Evolutionary conservation across 2,797 vertebrate species (phyloP).

Genomic region (Protosalanx chinensis): DNA sequence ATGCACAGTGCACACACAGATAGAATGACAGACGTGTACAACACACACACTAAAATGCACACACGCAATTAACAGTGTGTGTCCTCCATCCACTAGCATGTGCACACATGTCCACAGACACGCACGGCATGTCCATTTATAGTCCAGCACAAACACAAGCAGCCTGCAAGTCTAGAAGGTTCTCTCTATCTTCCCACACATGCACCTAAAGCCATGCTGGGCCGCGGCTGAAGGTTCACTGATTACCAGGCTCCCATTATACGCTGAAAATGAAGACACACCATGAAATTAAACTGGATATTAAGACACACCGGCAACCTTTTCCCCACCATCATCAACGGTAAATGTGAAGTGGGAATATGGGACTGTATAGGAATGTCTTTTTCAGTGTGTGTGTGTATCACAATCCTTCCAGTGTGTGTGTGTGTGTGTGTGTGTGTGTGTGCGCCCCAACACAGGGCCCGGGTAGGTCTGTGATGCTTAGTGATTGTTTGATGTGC

Average conservation of each 20-base stretch:
- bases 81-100: not conserved
- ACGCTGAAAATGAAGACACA: too few species aligned
- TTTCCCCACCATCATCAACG: too few species aligned
- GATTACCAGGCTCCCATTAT: too few species aligned
- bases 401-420: not conserved
- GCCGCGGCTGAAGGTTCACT: not conserved
- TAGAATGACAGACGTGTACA: not conserved
- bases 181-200: constrained; percentile 4
- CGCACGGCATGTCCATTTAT: not conserved
- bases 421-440: constrained; percentile 10
- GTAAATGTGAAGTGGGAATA: not conserved
- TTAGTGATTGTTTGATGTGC: constrained; percentile 41
- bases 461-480: constrained; percentile 12
- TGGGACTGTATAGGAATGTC: not conserved
- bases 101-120: not conserved
- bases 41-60: not conserved
- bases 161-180: constrained; percentile 7
- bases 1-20: constrained; percentile 5
- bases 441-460: constrained; percentile 26
- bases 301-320: too few species aligned
- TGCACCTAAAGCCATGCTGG: not conserved
- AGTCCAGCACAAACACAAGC: constrained; percentile 6
- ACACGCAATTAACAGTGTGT: not conserved
- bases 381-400: not conserved
- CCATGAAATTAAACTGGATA: too few species aligned